Evolutionary conservation across 1,140 invertebrate species (phyloP).

Genomic region (Lepidotrigona ventralis): DNA sequence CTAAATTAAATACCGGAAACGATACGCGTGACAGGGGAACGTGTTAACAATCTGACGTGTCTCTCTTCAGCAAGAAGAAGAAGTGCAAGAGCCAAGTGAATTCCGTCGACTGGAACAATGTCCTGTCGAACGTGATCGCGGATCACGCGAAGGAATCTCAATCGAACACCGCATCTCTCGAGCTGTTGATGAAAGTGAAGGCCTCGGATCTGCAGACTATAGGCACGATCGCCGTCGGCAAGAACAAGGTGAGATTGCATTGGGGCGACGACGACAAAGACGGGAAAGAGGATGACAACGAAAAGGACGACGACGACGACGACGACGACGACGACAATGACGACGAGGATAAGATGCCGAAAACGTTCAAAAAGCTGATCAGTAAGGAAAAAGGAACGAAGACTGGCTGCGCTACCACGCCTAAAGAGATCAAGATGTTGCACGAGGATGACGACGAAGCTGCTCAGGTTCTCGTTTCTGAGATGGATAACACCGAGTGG

Average conservation of each 20-base stretch:
- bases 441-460: slow-evolving; percentile 59
- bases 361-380: slow-evolving; percentile 64
- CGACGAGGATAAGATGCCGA: slow-evolving; percentile 42
- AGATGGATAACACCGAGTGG: slow-evolving; percentile 74
- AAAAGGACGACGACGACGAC: slow-evolving; percentile 7
- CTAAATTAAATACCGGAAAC: too few species aligned
- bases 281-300: slow-evolving; percentile 29
- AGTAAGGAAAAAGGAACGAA: slow-evolving; percentile 61
- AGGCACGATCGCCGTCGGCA: slow-evolving; percentile 61
- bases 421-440: slow-evolving; percentile 59
- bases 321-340: slow-evolving; percentile 46
- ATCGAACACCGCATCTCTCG: slow-evolving; percentile 47
- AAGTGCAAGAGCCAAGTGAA: slow-evolving; percentile 71
- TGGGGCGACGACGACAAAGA: slow-evolving; percentile 55
- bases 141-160: slow-evolving; percentile 54
- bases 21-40: too few species aligned
- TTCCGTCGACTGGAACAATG: slow-evolving; percentile 72
- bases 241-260: slow-evolving; percentile 63
- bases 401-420: slow-evolving; percentile 65
- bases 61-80: slow-evolving; percentile 73
- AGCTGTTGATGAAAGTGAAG: slow-evolving; percentile 66
- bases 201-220: slow-evolving; percentile 55
- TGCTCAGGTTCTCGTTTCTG: slow-evolving; percentile 66
- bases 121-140: slow-evolving; percentile 62
- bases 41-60: not conserved